Conservation (phyloP, 2,113 vertebrate genomes). For the Brienomyrus longianalis region DNA sequence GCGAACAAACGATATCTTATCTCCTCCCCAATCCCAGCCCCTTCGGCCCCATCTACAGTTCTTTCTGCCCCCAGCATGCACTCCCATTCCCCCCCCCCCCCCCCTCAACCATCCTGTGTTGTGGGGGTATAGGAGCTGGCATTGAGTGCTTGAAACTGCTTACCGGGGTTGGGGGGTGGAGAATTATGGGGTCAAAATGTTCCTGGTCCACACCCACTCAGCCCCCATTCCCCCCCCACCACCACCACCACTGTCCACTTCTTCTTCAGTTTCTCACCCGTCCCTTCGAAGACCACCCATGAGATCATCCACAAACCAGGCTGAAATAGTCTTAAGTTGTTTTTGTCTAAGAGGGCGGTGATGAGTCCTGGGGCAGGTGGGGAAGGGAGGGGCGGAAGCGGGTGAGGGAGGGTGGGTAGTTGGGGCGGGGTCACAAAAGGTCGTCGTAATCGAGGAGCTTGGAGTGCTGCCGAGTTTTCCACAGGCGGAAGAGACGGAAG, state of each 20-base stretch:
- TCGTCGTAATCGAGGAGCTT: constrained; percentile 93
- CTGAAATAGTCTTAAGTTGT: background rate
- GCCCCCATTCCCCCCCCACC: background rate
- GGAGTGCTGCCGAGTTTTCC: constrained; percentile 97
- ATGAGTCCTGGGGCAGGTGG: background rate
- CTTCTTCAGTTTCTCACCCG: background rate
- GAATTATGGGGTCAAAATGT: background rate
- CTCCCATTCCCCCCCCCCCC: no score
- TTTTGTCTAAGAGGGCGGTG: background rate
- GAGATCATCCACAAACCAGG: background rate
- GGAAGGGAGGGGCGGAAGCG: background rate
- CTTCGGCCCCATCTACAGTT: background rate
- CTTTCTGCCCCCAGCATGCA: background rate
- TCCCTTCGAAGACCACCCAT: background rate
- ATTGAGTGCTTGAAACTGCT: background rate
- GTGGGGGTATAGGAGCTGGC: background rate
- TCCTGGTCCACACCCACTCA: background rate
- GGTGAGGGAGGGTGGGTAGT: background rate
- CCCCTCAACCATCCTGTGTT: background rate
- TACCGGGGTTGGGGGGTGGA: background rate
- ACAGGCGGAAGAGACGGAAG: constrained; percentile 93
- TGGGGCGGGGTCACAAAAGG: constrained; percentile 60
- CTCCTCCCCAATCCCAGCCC: background rate
- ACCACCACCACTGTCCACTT: background rate
- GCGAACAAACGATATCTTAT: background rate